Percentiles rank a stretch among this genome's conserved stretches.
Conservation (phyloP, 2,797 vertebrate genomes). For the Borostomias antarcticus region DNA sequence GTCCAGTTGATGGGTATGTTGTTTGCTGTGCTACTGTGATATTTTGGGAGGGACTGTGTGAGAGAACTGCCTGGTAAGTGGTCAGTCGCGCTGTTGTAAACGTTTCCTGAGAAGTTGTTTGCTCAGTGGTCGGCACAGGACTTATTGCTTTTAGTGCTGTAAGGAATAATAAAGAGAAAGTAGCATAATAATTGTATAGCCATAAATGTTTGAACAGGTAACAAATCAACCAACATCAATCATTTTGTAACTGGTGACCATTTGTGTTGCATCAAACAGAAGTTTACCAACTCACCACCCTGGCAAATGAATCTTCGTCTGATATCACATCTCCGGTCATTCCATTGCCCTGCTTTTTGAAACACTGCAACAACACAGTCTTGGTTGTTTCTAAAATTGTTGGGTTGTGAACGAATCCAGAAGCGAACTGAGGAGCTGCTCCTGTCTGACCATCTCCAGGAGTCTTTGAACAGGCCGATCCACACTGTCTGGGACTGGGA, state of each 20-base stretch:
- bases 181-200: too few relatives aligned
- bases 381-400: neutral
- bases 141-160: neutral
- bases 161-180: neutral
- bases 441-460: conserved; percentile 70
- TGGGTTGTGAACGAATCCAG: conserved; percentile 54
- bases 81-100: neutral
- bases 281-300: conserved; percentile 48
- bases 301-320: conserved; percentile 56
- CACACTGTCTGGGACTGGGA: conserved; percentile 45
- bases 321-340: conserved; percentile 30
- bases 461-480: conserved; percentile 72
- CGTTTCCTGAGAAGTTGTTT: neutral
- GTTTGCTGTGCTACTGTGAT: neutral
- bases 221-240: neutral
- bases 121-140: too few relatives aligned
- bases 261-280: conserved; percentile 8
- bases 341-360: conserved; percentile 52
- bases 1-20: neutral
- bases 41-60: neutral
- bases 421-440: conserved; percentile 60
- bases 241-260: neutral
- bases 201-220: too few relatives aligned
- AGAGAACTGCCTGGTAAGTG: neutral
- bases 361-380: conserved; percentile 49